Evolutionary conservation across 1,140 invertebrate species (phyloP).

Genomic region (Andricus grossulariae): DNA sequence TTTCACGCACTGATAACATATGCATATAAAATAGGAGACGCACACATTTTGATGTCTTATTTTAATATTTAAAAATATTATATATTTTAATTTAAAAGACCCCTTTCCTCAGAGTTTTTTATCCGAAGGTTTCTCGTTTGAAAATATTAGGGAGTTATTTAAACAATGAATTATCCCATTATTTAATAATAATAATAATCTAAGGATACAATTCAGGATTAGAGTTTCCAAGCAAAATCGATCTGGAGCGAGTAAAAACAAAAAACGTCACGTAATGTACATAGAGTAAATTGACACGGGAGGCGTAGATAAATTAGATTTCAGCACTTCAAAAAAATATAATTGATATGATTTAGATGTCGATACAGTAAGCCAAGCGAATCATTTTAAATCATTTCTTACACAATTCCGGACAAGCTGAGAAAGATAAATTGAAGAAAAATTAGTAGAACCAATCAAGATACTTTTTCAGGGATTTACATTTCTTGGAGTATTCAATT

Average conservation of each 20-base stretch:
- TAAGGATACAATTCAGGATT: too few relatives aligned
- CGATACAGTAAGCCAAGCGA: background rate
- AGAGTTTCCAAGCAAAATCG: background rate
- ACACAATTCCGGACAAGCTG: constrained; percentile 1
- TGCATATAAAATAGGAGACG: background rate
- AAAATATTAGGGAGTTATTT: too few relatives aligned
- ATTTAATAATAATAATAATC: too few relatives aligned
- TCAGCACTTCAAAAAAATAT: constrained; percentile 1
- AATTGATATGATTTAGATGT: constrained; percentile 23
- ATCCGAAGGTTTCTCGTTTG: too few relatives aligned
- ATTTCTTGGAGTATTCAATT: too few relatives aligned
- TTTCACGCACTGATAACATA: constrained; percentile 1
- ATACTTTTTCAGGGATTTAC: background rate
- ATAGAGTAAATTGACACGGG: background rate
- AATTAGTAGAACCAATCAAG: background rate
- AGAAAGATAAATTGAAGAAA: background rate
- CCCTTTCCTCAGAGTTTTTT: too few relatives aligned
- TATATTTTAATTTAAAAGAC: too few relatives aligned
- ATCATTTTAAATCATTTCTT: background rate
- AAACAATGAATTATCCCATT: too few relatives aligned
- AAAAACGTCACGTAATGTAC: constrained; percentile 10
- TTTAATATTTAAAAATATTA: background rate
- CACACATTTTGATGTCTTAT: background rate
- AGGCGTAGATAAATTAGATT: constrained; percentile 14
- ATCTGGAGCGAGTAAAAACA: background rate